phyloP scores from a whole-genome alignment of 2,888 invertebrate genomes.

The Pyralis farinalis region DNA sequence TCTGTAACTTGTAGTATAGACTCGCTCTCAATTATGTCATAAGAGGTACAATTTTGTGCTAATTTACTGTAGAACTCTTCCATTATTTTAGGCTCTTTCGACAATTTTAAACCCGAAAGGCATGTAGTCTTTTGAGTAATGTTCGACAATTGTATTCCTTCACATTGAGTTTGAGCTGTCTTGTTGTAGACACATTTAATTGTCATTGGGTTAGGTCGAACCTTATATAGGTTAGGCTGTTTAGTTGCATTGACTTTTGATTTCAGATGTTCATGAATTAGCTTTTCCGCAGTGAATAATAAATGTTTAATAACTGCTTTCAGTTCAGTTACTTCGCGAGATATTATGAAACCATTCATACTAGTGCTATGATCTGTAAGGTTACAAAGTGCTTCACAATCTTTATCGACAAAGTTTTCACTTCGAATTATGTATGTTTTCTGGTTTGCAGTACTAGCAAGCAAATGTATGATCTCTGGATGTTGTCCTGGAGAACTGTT shows the following conservation, averaged over 20 bases:
- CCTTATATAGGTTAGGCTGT: not conserved
- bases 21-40: slow-evolving; percentile 63
- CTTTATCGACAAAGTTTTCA: slow-evolving; percentile 25
- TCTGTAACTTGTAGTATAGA: slow-evolving; percentile 60
- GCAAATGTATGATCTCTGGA: slow-evolving; percentile 45
- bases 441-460: slow-evolving; percentile 50
- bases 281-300: slow-evolving; percentile 39
- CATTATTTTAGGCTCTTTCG: slow-evolving; percentile 38
- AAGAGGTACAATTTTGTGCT: slow-evolving; percentile 53
- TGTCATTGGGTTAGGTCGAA: not conserved
- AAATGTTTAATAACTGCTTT: slow-evolving; percentile 47
- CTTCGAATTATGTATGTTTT: slow-evolving; percentile 39
- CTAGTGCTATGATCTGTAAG: slow-evolving; percentile 20
- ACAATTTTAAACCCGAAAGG: slow-evolving; percentile 39
- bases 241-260: slow-evolving; percentile 17
- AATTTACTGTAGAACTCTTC: slow-evolving; percentile 35
- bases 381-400: not conserved
- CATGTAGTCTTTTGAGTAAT: slow-evolving; percentile 23
- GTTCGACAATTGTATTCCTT: slow-evolving; percentile 42
- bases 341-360: slow-evolving; percentile 35
- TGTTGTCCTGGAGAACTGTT: slow-evolving; percentile 1
- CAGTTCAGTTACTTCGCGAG: slow-evolving; percentile 48
- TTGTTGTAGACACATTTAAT: no score
- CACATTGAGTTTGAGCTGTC: slow-evolving; percentile 24
- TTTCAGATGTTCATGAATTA: slow-evolving; percentile 36